Conservation (phyloP, 2,888 invertebrate genomes). For the Beris morrisii region DNA sequence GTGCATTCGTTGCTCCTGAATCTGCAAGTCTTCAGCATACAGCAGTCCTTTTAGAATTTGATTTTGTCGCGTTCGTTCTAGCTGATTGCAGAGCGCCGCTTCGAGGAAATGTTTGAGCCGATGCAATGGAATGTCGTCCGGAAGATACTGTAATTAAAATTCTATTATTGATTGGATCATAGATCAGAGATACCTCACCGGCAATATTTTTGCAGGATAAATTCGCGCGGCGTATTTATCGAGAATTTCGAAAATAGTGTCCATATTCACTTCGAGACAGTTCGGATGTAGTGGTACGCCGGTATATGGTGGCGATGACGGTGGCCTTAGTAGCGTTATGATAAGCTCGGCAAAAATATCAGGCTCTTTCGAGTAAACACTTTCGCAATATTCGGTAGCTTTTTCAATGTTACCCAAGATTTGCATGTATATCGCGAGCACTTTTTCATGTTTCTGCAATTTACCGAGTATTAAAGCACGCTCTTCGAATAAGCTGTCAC, state of each 20-base stretch:
- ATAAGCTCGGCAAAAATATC: conserved; percentile 49
- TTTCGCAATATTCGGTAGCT: conserved; percentile 84
- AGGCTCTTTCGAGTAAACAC: conserved; percentile 61
- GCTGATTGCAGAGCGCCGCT: conserved; percentile 73
- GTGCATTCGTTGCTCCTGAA: conserved; percentile 74
- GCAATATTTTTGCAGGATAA: conserved; percentile 72
- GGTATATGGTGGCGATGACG: conserved; percentile 51
- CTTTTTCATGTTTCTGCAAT: conserved; percentile 88
- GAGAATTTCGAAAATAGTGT: conserved; percentile 76
- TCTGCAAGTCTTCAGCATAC: conserved; percentile 83
- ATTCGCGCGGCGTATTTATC: conserved; percentile 84
- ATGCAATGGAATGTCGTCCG: conserved; percentile 75
- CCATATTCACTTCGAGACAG: conserved; percentile 71
- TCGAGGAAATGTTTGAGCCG: conserved; percentile 78
- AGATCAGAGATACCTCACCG: conserved; percentile 45
- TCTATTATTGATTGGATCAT: not conserved
- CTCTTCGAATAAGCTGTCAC: conserved; percentile 84
- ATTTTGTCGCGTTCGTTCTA: conserved; percentile 71
- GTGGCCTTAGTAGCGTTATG: conserved; percentile 60
- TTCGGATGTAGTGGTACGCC: conserved; percentile 60
- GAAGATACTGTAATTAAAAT: conserved; percentile 64
- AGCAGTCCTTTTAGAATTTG: conserved; percentile 82
- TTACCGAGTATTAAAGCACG: conserved; percentile 92
- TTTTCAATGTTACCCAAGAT: conserved; percentile 80
- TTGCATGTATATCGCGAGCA: conserved; percentile 88